Evolutionary conservation across 2,888 invertebrate genomes (phyloP), one percentile per base, ranked within the genome.

Genomic region (Melanostoma mellinum): DNA sequence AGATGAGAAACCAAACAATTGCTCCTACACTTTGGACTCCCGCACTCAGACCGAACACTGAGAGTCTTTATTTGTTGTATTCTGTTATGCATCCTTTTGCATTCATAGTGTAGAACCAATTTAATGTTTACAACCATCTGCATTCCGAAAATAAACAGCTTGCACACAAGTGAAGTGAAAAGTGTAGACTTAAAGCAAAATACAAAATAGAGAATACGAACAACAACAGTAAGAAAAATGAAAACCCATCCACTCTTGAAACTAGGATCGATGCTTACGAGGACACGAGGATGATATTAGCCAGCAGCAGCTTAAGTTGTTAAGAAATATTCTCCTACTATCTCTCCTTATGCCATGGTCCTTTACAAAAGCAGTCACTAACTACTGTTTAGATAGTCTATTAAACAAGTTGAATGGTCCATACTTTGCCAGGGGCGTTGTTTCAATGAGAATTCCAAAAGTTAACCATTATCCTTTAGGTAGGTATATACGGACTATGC

Each of bases 101-200:
- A 80, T 65, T 60, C 48, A 55, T 52, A 60, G 71, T 36, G 32
- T 55, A 67, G 71, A 71, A 75, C 75, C 65, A 75, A 71, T 81
- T 75, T 68, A 75, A 75, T 80, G 80, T 74, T 80, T 80, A 81
- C 80, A 60, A 71, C 71, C 63, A 69, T 74, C 75, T 75, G 69
- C 74, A 79, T 78, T 73, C 60, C 60, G 63, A 63, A 63, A 67
- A 67, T 78, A 52, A 33, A 61, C 46, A 52, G 46, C 30, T 20
- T 50, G 36, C 44, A 68, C 53, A 68, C 56, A 72, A 68, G 40
- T 68, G 67, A 55, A 42, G 40, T 61, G 50, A 53, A 10, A 46
- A 71, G 40, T 56, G 55, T 63, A 48, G 35, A 60, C 63, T 48
- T 42, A 73, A 30, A 50, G 38, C 50, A 48, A 48, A 56, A 50